Conservation (phyloP, 2,888 invertebrate genomes). For the Neoaliturus tenellus region DNA sequence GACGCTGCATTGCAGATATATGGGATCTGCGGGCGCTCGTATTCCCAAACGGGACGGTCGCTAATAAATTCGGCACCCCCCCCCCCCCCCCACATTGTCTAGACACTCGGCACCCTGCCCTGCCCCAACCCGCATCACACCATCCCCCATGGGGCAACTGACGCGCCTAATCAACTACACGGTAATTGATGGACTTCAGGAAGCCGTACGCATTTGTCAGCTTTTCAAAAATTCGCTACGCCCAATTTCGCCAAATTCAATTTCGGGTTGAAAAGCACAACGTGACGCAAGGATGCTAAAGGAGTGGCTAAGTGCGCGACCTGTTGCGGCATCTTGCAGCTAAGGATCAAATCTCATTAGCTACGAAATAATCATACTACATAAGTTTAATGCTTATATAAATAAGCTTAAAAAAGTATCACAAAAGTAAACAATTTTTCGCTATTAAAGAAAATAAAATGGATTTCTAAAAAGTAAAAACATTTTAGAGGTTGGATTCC, state of each 20-base stretch:
- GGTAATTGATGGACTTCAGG: background rate
- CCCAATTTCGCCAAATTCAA: constrained; percentile 1
- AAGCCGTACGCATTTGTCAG: background rate
- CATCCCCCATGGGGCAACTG: background rate
- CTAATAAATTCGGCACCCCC: constrained; percentile 40
- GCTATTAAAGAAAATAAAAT: too few relatives aligned
- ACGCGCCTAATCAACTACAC: background rate
- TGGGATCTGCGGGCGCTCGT: constrained; percentile 28
- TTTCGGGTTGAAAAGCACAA: background rate
- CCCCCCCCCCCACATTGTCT: constrained; percentile 24
- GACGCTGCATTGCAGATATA: background rate
- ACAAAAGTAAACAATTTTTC: too few relatives aligned
- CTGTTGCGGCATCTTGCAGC: too few relatives aligned
- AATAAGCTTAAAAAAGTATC: too few relatives aligned
- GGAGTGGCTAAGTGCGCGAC: too few relatives aligned
- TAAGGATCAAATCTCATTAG: too few relatives aligned
- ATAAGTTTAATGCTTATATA: too few relatives aligned
- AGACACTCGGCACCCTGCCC: constrained; percentile 47
- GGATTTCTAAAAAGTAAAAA: too few relatives aligned
- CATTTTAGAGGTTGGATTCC: too few relatives aligned
- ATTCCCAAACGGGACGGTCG: constrained; percentile 50
- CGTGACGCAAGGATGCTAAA: background rate
- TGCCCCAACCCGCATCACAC: constrained; percentile 46
- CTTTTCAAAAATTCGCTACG: background rate
- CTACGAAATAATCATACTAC: too few relatives aligned